Conservation (phyloP, 1,140 invertebrate genomes). For the Leptopilina clavipes region DNA sequence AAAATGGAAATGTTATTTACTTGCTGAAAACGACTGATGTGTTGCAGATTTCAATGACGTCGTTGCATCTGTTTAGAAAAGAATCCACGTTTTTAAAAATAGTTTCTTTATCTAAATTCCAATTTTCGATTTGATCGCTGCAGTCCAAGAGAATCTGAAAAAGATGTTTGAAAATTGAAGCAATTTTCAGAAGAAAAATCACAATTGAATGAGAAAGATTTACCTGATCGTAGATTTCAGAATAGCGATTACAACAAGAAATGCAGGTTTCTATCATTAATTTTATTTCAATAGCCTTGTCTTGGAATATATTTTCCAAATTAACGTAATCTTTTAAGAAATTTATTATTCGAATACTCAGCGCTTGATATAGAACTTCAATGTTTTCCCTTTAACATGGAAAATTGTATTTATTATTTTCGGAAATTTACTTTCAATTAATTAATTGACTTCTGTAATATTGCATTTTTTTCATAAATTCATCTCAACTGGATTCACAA, state of each 20-base stretch:
- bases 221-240: constrained; percentile 78
- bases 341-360: constrained; percentile 89
- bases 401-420: constrained; percentile 3
- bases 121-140: constrained; percentile 70
- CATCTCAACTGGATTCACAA: constrained; percentile 23
- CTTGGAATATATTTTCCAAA: constrained; percentile 82
- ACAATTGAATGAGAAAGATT: constrained; percentile 19
- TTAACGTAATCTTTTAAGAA: constrained; percentile 83
- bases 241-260: constrained; percentile 84
- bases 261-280: constrained; percentile 84
- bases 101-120: constrained; percentile 83
- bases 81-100: constrained; percentile 91
- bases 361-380: constrained; percentile 82
- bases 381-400: constrained; percentile 76
- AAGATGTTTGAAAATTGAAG: background rate
- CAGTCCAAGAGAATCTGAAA: constrained; percentile 43
- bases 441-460: constrained; percentile 3
- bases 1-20: constrained; percentile 63
- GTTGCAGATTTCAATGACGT: constrained; percentile 89
- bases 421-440: constrained; percentile 29
- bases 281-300: constrained; percentile 79
- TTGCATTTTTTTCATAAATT: background rate
- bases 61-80: constrained; percentile 88
- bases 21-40: constrained; percentile 83
- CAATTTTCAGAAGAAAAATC: background rate